A percentile compares a stretch with the other conserved stretches of the same genome.
Evolutionary conservation across 2,797 vertebrate species (phyloP).

Genomic region (Dendrocincla tyrannina): DNA sequence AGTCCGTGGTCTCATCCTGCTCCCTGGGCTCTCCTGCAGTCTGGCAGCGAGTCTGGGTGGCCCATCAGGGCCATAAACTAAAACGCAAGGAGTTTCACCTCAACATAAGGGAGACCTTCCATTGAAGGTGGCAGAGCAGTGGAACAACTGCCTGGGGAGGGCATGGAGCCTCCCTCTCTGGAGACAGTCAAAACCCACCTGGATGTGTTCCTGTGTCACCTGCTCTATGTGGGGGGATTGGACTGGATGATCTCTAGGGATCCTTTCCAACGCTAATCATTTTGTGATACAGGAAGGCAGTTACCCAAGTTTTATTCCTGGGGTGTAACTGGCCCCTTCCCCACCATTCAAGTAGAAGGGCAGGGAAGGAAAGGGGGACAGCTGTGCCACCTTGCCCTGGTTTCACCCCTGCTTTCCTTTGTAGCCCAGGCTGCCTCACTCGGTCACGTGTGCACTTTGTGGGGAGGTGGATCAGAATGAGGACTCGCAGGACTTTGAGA

Average conservation of each 20-base stretch:
- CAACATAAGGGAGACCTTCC: not conserved
- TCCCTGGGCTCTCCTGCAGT: not conserved
- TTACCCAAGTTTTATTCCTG: not conserved
- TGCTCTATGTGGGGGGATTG: not conserved
- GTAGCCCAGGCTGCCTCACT: constrained; percentile 93
- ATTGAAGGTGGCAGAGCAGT: not conserved
- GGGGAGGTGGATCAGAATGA: constrained; percentile 88
- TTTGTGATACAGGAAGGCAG: not conserved
- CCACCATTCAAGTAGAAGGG: rapidly evolving
- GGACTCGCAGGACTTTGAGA: constrained; percentile 83
- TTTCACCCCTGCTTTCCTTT: constrained; percentile 60
- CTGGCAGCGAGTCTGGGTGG: not conserved
- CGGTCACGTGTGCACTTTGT: constrained; percentile 92
- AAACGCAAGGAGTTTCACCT: not conserved
- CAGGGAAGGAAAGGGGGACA: not conserved
- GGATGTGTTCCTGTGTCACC: not conserved
- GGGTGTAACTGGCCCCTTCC: not conserved
- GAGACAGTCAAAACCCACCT: not conserved
- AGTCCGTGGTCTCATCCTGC: constrained; percentile 53
- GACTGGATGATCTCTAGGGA: not conserved
- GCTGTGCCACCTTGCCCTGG: not conserved
- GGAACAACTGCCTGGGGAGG: not conserved
- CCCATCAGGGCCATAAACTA: not conserved
- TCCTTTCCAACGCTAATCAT: not conserved
- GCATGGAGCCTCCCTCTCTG: not conserved